Base-by-base conservation (phyloP, 2,113 vertebrate genomes). In the Microtus pennsylvanicus region DNA sequence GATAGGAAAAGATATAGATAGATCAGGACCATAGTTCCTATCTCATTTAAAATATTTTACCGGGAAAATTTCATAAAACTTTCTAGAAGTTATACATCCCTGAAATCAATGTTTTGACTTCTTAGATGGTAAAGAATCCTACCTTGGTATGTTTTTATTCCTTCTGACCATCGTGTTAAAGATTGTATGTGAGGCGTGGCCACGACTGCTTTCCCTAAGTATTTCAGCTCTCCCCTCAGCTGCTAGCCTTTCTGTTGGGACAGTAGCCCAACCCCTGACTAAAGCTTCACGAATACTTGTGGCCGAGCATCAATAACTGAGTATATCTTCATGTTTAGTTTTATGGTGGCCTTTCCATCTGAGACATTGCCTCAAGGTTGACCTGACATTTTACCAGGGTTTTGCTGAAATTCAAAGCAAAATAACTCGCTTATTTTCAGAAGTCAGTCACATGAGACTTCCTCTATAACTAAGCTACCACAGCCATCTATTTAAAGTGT, bases 11-110 rank as follows among this genome's bases (percentile, higher is more conserved):
- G 7, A 24, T 7, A 38, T 24, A 74, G 47, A 88, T 24, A 17
- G 26, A n/a, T 65, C 22, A 35, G n/a, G 61, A 61, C 28, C 5
- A 76, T 78, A 58, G 52, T 50, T 86, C 8, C 74, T 74, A 21
- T 85, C 90, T 81, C 61, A 28, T 91, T 92, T 88, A 55, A 90
- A 96, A 94, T 94, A 50, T 50, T 95, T 91, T 65, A 63, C 50
- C 45, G 82, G 77, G 33, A 87, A 96, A 90, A 58, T 90, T 87
- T 88, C 72, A 38, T 69, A 65, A 95, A 91, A 77, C 14, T 94
- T 95, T 83, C 82, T 92, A 74, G 14, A 92, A 90, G 35, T 76
- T 94, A 35, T 19, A 8, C 52, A 63, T 61, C 52, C 55, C 83
- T 93, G 70, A 94, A 94, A 78, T 75, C 61, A 70, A 42, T 45